These are phyloP conservation scores for Zygothrica quintamaculata DNA, from an alignment of 2,888 invertebrate genomes.

Conservation along the genomic window DNA sequence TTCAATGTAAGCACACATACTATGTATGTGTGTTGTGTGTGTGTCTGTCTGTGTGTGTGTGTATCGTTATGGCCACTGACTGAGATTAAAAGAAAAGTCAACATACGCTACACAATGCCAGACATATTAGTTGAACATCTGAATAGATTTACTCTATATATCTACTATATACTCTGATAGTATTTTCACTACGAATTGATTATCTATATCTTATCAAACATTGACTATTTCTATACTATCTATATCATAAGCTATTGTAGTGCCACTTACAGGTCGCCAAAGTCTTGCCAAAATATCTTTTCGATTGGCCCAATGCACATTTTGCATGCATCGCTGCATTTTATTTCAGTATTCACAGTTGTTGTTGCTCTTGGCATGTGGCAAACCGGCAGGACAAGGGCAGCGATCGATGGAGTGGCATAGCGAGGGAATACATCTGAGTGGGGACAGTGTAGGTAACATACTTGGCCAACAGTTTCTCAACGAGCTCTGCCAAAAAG, in stretches of 20 bases:
- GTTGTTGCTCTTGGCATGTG: constrained; percentile 58
- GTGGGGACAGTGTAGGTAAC: constrained; percentile 45
- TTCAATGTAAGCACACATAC: neutral
- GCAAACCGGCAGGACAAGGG: constrained; percentile 57
- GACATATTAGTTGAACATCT: constrained; percentile 10
- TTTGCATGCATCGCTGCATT: constrained; percentile 63
- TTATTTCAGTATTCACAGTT: constrained; percentile 38
- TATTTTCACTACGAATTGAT: no score
- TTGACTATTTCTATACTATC: no score
- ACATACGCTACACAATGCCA: constrained; percentile 3
- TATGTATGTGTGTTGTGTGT: constrained; percentile 3
- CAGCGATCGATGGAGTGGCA: constrained; percentile 51
- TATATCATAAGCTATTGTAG: constrained; percentile 30
- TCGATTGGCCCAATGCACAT: constrained; percentile 49
- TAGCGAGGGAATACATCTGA: constrained; percentile 29
- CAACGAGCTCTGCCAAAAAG: constrained; percentile 43
- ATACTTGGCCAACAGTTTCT: constrained; percentile 30
- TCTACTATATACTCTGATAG: no score
- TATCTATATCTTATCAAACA: no score
- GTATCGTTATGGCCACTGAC: constrained; percentile 17
- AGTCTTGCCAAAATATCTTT: constrained; percentile 32
- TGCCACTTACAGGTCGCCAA: constrained; percentile 21
- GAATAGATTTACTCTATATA: no score
- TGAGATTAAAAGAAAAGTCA: constrained; percentile 13
- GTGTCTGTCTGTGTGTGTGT: constrained; percentile 8